phyloP scores from a whole-genome alignment of 1,140 invertebrate genomes.

The Cotesia chilonis region DNA sequence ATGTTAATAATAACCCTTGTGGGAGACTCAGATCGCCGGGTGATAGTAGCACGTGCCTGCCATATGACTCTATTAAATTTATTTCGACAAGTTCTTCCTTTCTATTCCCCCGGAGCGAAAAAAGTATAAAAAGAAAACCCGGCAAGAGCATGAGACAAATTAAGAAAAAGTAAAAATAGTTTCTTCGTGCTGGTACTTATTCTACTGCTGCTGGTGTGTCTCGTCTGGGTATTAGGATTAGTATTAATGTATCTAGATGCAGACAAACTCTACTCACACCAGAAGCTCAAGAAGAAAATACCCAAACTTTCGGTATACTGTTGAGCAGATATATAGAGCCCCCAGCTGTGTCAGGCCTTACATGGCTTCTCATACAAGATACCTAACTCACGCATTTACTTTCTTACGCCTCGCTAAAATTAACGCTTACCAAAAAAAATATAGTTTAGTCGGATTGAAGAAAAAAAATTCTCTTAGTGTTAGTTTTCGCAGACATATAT shows the following conservation, averaged over 20 bases:
- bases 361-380: conserved; percentile 29
- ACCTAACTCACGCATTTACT: conserved; percentile 24
- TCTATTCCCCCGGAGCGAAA: neutral
- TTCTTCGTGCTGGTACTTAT: neutral
- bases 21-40: neutral
- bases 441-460: neutral
- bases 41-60: conserved; percentile 20
- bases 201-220: conserved; percentile 1
- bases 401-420: conserved; percentile 23
- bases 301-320: neutral
- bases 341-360: conserved; percentile 38
- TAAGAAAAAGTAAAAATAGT: conserved; percentile 38
- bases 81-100: neutral
- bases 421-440: conserved; percentile 7
- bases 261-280: neutral
- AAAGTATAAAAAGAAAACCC: conserved; percentile 5
- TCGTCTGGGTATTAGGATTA: neutral
- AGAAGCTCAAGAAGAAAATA: neutral
- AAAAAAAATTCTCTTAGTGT: too few relatives aligned
- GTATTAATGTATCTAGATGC: too few relatives aligned
- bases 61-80: conserved; percentile 3
- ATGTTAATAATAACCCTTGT: neutral
- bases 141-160: conserved; percentile 33
- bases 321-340: neutral
- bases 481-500: too few relatives aligned